Conservation (phyloP, 2,797 vertebrate species). For the Phataginus tetradactyla region DNA sequence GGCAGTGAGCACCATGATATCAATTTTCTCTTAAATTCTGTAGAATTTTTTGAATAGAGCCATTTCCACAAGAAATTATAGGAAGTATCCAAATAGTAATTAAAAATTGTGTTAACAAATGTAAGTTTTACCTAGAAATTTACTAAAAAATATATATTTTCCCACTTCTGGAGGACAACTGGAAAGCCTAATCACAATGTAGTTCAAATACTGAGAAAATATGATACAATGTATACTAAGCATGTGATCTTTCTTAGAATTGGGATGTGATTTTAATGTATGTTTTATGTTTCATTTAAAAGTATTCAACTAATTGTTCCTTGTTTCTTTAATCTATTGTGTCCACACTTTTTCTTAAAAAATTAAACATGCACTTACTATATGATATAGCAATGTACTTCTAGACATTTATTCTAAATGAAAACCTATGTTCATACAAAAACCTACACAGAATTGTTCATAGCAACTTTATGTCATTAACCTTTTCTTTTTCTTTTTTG, state of each 20-base stretch:
- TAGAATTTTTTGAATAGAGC: background rate
- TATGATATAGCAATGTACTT: background rate
- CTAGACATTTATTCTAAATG: background rate
- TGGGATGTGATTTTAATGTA: background rate
- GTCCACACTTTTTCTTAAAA: background rate
- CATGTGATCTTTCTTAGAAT: background rate
- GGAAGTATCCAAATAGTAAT: background rate
- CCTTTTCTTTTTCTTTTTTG: background rate
- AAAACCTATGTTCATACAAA: background rate
- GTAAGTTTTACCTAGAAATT: background rate
- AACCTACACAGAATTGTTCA: background rate
- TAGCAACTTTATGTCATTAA: background rate
- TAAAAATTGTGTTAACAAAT: background rate
- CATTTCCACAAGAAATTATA: background rate
- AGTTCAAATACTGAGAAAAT: background rate
- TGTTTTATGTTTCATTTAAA: slow-evolving; percentile 3
- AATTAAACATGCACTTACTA: background rate
- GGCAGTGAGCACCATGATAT: too few species aligned
- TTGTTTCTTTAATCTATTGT: background rate
- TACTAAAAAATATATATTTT: background rate
- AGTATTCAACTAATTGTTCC: background rate
- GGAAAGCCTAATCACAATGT: background rate
- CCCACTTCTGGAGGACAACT: background rate
- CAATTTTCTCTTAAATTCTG: background rate
- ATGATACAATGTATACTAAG: background rate